Base-by-base conservation (phyloP, 2,888 invertebrate genomes). In the Drosophila stalkeri region DNA sequence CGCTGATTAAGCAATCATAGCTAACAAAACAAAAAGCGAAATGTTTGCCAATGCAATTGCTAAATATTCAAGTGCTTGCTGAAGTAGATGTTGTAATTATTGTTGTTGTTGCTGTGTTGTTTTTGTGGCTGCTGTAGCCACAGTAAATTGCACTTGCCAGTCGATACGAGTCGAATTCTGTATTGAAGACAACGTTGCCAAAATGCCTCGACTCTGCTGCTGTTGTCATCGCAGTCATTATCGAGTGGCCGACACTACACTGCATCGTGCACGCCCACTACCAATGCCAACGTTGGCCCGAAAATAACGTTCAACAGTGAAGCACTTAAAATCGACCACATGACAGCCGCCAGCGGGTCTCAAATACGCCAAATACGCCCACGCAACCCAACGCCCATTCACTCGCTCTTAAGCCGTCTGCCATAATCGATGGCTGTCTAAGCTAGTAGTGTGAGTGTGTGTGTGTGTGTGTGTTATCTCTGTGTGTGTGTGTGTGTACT, bases 311-410 rank as follows among this genome's bases (percentile, higher is more conserved):
- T n/a, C 86, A 75, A 82, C 88, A 77, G 74, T 68, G 76, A 72
- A 90, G 86, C 91, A 86, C 86, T 86, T 86, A 90, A 90, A 90
- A 80, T 63, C 68, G 71, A 90, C 90, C 90, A 84, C 90, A 86
- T 75, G 75, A 87, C 76, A 84, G 82, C 49, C 60, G 78, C 81
- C 73, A 65, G 73, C 63, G 67, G 79, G 81, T 52, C 64, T 47
- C 60, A 43, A 49, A 49, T 39, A 33, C 37, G 35, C 35, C 35
- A 12, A 12, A 12, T 12, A 11, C 35, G 14, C 37, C 14, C 14
- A 14, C 37, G 4, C 11, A 43, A 11, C 0, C 43, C n/a, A 9
- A 37, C 12, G 61, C 41, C 44, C 27, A 41, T 1, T 3, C 9
- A 11, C 20, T 37, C 60, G 37, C 62, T 66, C 63, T 56, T 56